These are phyloP conservation scores for Troides helena DNA, from an alignment of 2,888 invertebrate species.

Conservation along the genomic window DNA sequence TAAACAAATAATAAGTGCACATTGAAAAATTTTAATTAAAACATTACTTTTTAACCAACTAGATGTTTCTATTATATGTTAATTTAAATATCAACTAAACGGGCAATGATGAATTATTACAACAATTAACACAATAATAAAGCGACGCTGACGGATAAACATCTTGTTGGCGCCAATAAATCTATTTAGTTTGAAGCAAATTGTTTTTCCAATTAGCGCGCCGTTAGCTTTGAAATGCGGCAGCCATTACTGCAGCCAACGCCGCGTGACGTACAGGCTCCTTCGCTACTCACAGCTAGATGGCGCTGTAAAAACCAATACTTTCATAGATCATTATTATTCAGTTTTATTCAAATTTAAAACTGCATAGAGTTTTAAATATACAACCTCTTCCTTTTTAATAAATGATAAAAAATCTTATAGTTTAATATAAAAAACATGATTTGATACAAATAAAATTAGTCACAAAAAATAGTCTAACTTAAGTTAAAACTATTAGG, in stretches of 20 bases:
- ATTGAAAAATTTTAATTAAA: slow-evolving; percentile 18
- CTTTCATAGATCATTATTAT: slow-evolving; percentile 9
- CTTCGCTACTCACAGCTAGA: slow-evolving; percentile 64
- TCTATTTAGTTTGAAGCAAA: slow-evolving; percentile 69
- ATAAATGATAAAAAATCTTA: no score
- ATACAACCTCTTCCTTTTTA: no score
- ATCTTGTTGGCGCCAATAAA: slow-evolving; percentile 58
- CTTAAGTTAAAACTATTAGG: no score
- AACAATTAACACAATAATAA: slow-evolving; percentile 32
- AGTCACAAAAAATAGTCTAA: no score
- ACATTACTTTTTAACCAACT: slow-evolving; percentile 24
- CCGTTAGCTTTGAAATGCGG: slow-evolving; percentile 52
- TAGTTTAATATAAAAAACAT: no score
- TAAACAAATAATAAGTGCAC: slow-evolving; percentile 1
- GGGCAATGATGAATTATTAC: slow-evolving; percentile 30
- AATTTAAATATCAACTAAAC: slow-evolving; percentile 29
- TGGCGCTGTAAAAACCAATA: slow-evolving; percentile 55
- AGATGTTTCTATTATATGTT: slow-evolving; percentile 29
- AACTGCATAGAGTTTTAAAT: no score
- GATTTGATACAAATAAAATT: no score
- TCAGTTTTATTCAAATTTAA: no score
- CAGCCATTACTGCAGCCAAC: slow-evolving; percentile 47
- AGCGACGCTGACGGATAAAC: slow-evolving; percentile 46
- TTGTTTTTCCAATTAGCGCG: slow-evolving; percentile 60
- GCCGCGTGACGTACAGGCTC: slow-evolving; percentile 44